These are phyloP conservation scores for Strigamia maritima DNA, from an alignment of 2,888 invertebrate species.

Conservation along the genomic window DNA sequence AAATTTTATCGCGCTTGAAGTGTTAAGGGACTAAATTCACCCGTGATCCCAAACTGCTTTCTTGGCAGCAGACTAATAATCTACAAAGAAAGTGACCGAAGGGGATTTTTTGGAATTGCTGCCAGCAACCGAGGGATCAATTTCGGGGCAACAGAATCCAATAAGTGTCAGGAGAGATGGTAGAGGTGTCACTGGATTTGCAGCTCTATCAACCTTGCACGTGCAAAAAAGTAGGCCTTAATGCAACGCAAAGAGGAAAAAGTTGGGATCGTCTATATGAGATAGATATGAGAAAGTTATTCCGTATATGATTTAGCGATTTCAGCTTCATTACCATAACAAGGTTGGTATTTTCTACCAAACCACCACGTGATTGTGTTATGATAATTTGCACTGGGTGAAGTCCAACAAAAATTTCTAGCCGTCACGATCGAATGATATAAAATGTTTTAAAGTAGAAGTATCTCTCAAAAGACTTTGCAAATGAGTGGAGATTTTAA, in stretches of 20 bases:
- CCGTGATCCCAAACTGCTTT: background rate
- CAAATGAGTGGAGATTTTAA: too few species aligned
- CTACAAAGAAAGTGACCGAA: slow-evolving; percentile 15
- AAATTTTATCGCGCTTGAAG: background rate
- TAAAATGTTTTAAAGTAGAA: background rate
- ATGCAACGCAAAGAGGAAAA: slow-evolving; percentile 6
- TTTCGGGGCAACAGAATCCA: slow-evolving; percentile 10
- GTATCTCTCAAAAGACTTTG: too few species aligned
- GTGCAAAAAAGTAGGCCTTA: slow-evolving; percentile 6
- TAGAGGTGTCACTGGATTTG: slow-evolving; percentile 15
- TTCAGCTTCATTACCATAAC: background rate
- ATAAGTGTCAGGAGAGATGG: slow-evolving; percentile 15
- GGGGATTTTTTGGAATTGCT: slow-evolving; percentile 15
- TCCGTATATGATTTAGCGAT: background rate
- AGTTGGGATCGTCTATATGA: background rate
- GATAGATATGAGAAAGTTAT: background rate
- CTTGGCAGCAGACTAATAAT: slow-evolving; percentile 10
- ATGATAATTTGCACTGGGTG: slow-evolving; percentile 10
- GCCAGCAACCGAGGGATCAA: slow-evolving; percentile 15
- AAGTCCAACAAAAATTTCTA: slow-evolving; percentile 3
- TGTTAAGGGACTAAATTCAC: background rate
- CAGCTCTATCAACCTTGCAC: slow-evolving; percentile 10
- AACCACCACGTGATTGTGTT: slow-evolving; percentile 10
- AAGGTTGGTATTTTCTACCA: background rate
- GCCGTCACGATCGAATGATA: background rate